Conservation (phyloP, 2,797 vertebrate genomes). For the Chrysocyon brachyurus region DNA sequence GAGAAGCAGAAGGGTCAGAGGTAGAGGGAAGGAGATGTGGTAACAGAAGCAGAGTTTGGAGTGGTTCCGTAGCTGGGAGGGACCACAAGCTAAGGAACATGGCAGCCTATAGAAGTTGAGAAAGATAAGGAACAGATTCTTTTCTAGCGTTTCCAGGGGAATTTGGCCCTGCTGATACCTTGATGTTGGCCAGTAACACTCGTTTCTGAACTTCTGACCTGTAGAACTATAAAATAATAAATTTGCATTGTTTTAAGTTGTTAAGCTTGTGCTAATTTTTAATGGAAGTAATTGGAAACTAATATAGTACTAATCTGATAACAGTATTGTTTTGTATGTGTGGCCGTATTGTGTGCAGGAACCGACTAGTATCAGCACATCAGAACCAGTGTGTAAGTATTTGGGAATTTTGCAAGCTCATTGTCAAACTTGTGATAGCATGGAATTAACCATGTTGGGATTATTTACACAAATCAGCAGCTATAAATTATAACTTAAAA, state of each 20-base stretch:
- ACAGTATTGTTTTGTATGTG: not conserved
- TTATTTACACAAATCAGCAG: not conserved
- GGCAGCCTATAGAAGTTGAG: not conserved
- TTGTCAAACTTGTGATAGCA: not conserved
- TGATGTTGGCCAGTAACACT: no score
- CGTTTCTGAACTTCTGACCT: not conserved
- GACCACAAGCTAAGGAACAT: accelerated
- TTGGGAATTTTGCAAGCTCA: not conserved
- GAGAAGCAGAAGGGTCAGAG: not conserved
- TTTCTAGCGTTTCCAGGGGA: no score
- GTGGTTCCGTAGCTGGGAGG: not conserved
- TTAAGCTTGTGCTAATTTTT: not conserved
- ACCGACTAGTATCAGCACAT: not conserved
- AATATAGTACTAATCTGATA: not conserved
- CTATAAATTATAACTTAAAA: not conserved
- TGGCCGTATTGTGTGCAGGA: no score
- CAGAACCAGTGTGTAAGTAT: not conserved
- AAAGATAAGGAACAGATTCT: not conserved
- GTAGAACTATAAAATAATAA: not conserved
- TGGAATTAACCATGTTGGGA: not conserved
- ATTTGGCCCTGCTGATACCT: not conserved
- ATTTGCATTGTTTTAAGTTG: not conserved
- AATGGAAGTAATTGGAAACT: not conserved
- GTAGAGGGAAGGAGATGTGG: not conserved
- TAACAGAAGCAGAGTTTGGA: not conserved